Base-by-base conservation (phyloP, 1,140 invertebrate genomes). In the Helicoverpa zea region DNA sequence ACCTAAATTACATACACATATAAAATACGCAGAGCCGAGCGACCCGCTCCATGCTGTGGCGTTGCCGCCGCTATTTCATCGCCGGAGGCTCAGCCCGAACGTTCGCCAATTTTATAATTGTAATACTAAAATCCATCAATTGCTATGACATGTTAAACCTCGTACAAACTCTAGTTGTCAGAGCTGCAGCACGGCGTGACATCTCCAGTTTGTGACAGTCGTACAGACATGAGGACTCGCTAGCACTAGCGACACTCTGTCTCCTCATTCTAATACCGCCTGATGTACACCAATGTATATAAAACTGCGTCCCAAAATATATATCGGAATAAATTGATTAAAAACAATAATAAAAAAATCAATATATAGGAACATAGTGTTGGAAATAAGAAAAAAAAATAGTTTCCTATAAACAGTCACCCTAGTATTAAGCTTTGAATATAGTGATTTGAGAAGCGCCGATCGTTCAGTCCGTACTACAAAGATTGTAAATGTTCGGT, bases 321-420 rank as follows among this genome's bases (percentile, higher is more conserved):
- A 82, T 83, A 83, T 79, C 68, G 75, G 70, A 76, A 81, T 84
- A 80, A 81, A 72, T 61, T 88, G 82, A 87, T 86, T 79, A 84
- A 83, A 83, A 81, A 87, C 83, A 87, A 83, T 80, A 88, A 83
- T 83, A 85, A 79, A 66, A 83, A 81, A 82, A 86, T 84, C 75
- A 83, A 86, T 88, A 83, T 85, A 87, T 87, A 90, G 87, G 89
- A 90, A 90, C 89, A 86, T 77, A 81, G 73, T 18, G 23, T 56
- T 78, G 80, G 79, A 78, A 84, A 80, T 82, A 73, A 82, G 66
- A 81, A 85, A 84, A 86, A 84, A 79, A 64, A 56, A 64, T 61
- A 78, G 64, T 51, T 63, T 74, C 61, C 70, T 80, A 74, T 66
- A 74, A 66, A 80, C 79, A 68, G 70, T 73, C 79, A 77, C 75